phyloP scores from a whole-genome alignment of 2,797 vertebrate species.

The Spinibarbus caldwelli region DNA sequence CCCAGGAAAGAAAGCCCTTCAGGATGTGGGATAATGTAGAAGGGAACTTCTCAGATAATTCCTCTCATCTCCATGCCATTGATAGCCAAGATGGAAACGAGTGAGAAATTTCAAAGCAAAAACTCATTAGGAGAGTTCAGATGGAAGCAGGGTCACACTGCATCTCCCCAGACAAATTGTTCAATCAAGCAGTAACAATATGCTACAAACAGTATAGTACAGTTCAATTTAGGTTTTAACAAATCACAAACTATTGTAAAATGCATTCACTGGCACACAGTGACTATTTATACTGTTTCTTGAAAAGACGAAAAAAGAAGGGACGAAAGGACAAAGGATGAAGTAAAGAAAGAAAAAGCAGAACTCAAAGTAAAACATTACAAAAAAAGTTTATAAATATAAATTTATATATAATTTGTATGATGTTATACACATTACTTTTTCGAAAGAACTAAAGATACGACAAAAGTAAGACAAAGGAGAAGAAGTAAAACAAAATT shows the following conservation, averaged over 20 bases:
- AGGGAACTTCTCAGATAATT: constrained; percentile 4
- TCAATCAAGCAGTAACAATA: neutral
- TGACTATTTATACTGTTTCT: no score
- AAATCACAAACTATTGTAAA: neutral
- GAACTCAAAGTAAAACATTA: no score
- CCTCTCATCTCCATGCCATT: neutral
- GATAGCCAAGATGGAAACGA: neutral
- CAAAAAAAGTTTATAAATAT: no score
- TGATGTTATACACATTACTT: no score
- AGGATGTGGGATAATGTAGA: neutral
- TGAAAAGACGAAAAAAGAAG: no score
- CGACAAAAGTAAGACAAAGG: no score
- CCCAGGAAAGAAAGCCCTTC: neutral
- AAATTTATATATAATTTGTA: no score
- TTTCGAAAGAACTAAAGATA: no score
- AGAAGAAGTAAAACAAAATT: no score
- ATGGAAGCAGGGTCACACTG: neutral
- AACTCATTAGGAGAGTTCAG: no score
- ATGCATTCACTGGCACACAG: neutral
- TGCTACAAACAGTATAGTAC: neutral
- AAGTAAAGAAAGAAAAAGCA: neutral
- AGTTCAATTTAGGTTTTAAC: neutral
- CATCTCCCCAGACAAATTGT: neutral
- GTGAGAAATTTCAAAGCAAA: no score
- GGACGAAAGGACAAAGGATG: no score